These are phyloP conservation scores for Tinea pellionella DNA, from an alignment of 2,888 invertebrate genomes.

Conservation along the genomic window DNA sequence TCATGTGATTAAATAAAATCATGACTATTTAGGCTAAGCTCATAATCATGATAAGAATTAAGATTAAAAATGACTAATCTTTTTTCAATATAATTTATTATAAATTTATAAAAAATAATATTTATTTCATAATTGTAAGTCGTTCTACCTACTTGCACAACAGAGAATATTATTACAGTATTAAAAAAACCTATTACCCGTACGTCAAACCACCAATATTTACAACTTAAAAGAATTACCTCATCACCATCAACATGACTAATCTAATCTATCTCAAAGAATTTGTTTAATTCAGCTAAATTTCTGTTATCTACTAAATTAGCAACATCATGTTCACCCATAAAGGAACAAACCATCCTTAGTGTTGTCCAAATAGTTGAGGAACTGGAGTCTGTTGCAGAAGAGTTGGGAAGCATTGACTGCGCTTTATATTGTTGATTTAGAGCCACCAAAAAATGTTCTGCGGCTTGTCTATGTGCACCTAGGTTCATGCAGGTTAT, in stretches of 20 bases:
- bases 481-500: slow-evolving; percentile 97
- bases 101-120: neutral
- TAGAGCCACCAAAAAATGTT: slow-evolving; percentile 93
- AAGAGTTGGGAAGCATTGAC: slow-evolving; percentile 41
- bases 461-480: slow-evolving; percentile 94
- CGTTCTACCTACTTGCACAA: too few relatives aligned
- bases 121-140: too few relatives aligned
- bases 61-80: neutral
- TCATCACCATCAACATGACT: neutral
- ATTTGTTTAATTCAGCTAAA: slow-evolving; percentile 70
- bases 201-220: too few relatives aligned
- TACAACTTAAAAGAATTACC: too few relatives aligned
- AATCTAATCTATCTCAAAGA: slow-evolving; percentile 46
- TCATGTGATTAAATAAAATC: neutral
- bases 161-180: slow-evolving; percentile 15
- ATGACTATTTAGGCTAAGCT: neutral
- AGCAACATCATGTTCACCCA: slow-evolving; percentile 76
- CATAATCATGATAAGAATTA: neutral
- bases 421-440: slow-evolving; percentile 84
- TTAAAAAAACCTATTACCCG: too few relatives aligned
- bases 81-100: neutral
- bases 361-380: slow-evolving; percentile 95
- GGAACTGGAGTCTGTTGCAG: slow-evolving; percentile 73
- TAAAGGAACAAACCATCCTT: slow-evolving; percentile 86
- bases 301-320: slow-evolving; percentile 72